Base-by-base conservation (phyloP, 1,140 invertebrate genomes). In the Panagrolaimus sp. region DNA sequence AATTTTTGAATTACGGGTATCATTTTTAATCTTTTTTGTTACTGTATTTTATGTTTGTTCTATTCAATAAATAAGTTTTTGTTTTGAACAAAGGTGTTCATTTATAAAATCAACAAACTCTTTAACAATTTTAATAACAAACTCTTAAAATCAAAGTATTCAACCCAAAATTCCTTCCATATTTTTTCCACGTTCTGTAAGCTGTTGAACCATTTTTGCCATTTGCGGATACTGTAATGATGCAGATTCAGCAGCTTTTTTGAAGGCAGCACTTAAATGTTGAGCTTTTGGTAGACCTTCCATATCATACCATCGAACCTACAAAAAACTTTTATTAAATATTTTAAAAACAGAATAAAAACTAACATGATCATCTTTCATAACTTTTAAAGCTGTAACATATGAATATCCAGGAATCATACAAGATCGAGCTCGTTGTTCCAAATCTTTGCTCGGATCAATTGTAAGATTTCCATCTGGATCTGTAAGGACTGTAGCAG, bases 251-350 rank as follows among this genome's bases (percentile, higher is more conserved):
- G 21, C 21, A 28, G 52, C 52, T 21, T 58, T 58, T 21, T 21
- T 8, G 21, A 58, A 26, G 3, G 52, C 52, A 12, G 17, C 17
- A 26, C 14, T n/a, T 10, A 58, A 58, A 10, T 58, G 17, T 12
- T 21, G 14, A 2, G 14, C 10, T 8, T 28, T 21, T 12, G 28
- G 21, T 1, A 58, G 15, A 28, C 52, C 52, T 58, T 58, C 52
- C 10, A 28, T 58, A 12, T 58, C 52, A n/a, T 58, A 58, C 52
- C 52, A 58, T 21, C 52, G 52, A 28, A 58, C 17, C 52, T 58
- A 28, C 5, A 58, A 14, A 5, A 58, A 24, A 21, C 17, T 52
- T 52, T 15, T 47, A 15, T 47, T 8, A 21, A 15, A 52, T 52
- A 21, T 10, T 8, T 10, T 26, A 3, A 17, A 14, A 58, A 58